Evolutionary conservation across 23 tunicate genomes (phyloP).

Genomic region (Trididemnum miniatum): DNA sequence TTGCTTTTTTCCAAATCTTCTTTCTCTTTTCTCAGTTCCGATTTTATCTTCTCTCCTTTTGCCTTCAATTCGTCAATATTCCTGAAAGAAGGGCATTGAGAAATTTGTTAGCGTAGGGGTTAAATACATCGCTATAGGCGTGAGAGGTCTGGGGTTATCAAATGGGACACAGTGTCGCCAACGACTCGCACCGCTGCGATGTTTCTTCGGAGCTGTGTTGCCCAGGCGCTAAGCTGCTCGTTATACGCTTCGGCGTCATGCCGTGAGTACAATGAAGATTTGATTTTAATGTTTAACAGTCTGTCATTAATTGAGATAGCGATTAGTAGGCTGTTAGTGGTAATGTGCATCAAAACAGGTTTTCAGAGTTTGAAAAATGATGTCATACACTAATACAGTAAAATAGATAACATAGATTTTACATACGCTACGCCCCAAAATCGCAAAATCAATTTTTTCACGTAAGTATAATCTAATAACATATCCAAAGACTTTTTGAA

Average conservation of each 20-base stretch:
- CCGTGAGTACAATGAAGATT: neutral
- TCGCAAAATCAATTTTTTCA: too few relatives aligned
- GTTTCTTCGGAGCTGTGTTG: neutral
- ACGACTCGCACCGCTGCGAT: neutral
- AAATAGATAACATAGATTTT: too few relatives aligned
- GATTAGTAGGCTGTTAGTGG: too few relatives aligned
- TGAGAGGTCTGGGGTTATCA: neutral
- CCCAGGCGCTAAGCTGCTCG: neutral
- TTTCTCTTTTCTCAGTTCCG: conserved; percentile 53
- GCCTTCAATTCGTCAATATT: conserved; percentile 55
- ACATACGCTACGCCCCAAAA: too few relatives aligned
- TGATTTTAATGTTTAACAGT: too few relatives aligned
- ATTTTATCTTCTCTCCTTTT: conserved; percentile 57
- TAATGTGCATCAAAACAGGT: too few relatives aligned
- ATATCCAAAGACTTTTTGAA: too few relatives aligned
- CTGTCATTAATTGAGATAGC: too few relatives aligned
- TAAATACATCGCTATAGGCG: neutral
- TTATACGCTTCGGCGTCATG: neutral
- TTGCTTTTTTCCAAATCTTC: conserved; percentile 59
- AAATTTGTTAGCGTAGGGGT: too few relatives aligned
- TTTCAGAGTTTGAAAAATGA: too few relatives aligned
- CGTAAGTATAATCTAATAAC: too few relatives aligned
- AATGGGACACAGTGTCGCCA: neutral
- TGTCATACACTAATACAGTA: too few relatives aligned
- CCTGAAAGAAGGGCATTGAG: conserved; percentile 6